These are phyloP conservation scores for Merluccius polli DNA, from an alignment of 2,797 vertebrate species.

Conservation along the genomic window DNA sequence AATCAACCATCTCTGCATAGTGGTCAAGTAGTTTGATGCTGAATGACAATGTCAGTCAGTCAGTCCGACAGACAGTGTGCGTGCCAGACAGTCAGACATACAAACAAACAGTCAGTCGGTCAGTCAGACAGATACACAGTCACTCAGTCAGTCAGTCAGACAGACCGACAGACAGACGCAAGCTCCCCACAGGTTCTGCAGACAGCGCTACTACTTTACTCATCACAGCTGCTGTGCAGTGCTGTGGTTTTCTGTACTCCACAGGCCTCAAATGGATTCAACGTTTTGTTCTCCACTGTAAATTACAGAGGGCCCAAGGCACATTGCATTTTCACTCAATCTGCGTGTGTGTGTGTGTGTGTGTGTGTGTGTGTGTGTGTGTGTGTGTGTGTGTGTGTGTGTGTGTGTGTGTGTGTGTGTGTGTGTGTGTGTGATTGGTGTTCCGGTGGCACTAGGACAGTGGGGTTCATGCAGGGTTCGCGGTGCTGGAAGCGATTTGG, in stretches of 20 bases:
- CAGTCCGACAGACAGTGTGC: not conserved
- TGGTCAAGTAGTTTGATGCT: not conserved
- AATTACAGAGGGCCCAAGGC: not conserved
- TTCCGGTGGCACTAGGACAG: not conserved
- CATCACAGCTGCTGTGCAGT: constrained; percentile 11
- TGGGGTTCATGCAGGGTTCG: constrained; percentile 39
- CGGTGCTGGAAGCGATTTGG: constrained; percentile 8
- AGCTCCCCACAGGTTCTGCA: not conserved
- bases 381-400: not conserved
- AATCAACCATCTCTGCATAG: not conserved
- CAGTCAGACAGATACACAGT: too few species aligned
- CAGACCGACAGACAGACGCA: not conserved
- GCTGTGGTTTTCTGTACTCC: constrained; percentile 19
- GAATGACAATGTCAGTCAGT: not conserved
- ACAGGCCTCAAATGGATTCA: constrained; percentile 19
- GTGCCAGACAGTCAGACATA: not conserved
- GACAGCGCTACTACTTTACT: not conserved
- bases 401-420: not conserved
- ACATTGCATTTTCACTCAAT: not conserved
- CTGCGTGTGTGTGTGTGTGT: not conserved
- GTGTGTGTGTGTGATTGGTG: not conserved
- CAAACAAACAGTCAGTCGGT: too few species aligned
- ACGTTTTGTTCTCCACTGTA: constrained; percentile 7
- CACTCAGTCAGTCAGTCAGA: not conserved
- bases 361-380: not conserved